Evolutionary conservation across 2,113 vertebrate genomes (phyloP), one percentile per base, ranked within the genome.

Genomic region (Chionomys nivalis): DNA sequence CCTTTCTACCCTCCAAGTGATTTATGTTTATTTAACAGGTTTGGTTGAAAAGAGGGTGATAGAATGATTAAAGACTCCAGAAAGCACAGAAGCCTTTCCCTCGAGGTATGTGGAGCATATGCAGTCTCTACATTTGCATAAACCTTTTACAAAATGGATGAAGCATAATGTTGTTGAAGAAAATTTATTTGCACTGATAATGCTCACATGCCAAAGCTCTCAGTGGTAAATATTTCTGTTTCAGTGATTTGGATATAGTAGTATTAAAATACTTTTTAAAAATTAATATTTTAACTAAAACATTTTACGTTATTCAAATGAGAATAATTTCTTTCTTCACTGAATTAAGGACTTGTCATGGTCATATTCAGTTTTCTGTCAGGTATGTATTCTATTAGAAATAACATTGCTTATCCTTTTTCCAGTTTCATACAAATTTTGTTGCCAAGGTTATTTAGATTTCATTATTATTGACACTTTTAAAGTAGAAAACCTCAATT

Each of bases 11-110:
- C 73, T 94, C 17, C 83, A 83, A 90, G 33, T 85, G 26, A 91
- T 76, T 93, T 93, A 91, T 61, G n/a, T 92, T 19, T 93, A 87
- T 81, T 97, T 95, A 95, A 83, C 68, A 63, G 21, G 39, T 61
- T 97, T 89, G 73, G 52, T 90, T 96, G 87, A 92, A 97, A 93
- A 96, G 39, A 89, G 7, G 33, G 58, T 91, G 44, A 94, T 65
- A 87, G 19, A 49, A 95, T 26, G 44, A 93, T 82, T 93, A 73
- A 92, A 93, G 33, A 63, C 61, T 88, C 94, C 87, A 81, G 47
- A 92, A 78, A 95, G 24, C 66, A 70, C n/a, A 31, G 31, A 87
- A 95, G 24, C 4, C 81, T 97, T 92, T 81, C 70, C 36, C 33
- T 86, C n/a, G 63, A 95, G 39, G 28, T 79, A 92, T 87, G 94